phyloP scores from a whole-genome alignment of 2,797 vertebrate species.

The Phrynocephalus guinanensis region DNA sequence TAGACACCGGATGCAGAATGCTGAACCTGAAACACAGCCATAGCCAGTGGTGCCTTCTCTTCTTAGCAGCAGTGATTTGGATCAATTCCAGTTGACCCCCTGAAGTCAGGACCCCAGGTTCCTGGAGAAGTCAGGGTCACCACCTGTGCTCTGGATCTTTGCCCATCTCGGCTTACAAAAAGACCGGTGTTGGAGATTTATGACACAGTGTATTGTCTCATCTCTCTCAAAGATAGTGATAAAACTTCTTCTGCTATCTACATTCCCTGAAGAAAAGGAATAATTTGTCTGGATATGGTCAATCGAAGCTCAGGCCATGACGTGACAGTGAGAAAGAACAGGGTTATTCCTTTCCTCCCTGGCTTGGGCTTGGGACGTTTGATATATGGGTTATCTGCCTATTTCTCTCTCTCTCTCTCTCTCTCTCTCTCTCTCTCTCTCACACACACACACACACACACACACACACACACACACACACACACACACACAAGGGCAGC shows the following conservation, averaged over 20 bases:
- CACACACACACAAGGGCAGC: conserved; percentile 8
- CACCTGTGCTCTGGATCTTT: conserved; percentile 27
- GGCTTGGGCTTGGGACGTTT: conserved; percentile 29
- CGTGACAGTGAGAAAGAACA: conserved; percentile 66
- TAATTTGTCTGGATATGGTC: conserved; percentile 50
- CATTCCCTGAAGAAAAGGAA: conserved; percentile 39
- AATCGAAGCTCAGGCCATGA: conserved; percentile 57
- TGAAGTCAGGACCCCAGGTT: background rate
- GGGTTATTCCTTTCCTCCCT: conserved; percentile 37
- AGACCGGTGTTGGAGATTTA: conserved; percentile 48
- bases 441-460: no score
- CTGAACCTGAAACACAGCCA: background rate
- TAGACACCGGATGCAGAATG: background rate
- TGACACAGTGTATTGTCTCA: conserved; percentile 47
- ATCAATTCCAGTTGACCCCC: conserved; percentile 6
- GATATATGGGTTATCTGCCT: conserved; percentile 28
- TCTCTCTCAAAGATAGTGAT: conserved; percentile 63
- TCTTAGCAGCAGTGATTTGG: background rate
- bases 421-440: no score
- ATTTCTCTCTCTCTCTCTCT: conserved; percentile 18
- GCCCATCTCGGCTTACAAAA: conserved; percentile 10
- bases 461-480: no score
- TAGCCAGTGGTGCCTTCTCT: background rate
- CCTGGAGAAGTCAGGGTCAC: background rate
- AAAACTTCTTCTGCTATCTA: conserved; percentile 47